Conservation (phyloP, 2,888 invertebrate species). For the Julus scanicus region DNA sequence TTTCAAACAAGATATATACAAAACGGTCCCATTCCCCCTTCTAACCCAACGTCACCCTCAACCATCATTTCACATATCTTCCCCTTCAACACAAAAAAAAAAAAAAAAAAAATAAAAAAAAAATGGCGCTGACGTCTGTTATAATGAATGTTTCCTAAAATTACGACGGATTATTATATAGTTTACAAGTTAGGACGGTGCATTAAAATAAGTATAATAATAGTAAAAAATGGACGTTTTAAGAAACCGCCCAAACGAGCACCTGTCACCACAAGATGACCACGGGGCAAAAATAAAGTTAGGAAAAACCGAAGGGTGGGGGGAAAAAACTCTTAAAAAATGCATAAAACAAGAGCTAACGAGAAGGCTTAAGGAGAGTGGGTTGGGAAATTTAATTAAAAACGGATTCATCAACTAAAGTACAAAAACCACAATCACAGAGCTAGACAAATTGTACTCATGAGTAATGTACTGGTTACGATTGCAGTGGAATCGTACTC, state of each 20-base stretch:
- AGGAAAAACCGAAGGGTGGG: neutral
- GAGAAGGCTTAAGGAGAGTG: neutral
- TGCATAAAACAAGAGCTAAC: neutral
- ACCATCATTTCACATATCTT: neutral
- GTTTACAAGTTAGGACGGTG: neutral
- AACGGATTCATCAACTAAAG: neutral
- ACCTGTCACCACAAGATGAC: neutral
- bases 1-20: neutral
- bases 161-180: slow-evolving; percentile 25
- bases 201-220: slow-evolving; percentile 13
- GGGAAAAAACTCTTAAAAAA: neutral
- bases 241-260: slow-evolving; percentile 3
- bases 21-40: neutral
- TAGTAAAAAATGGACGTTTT: neutral
- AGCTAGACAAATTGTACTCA: no score
- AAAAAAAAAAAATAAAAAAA: slow-evolving; percentile 4
- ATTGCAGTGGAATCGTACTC: no score
- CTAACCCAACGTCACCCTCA: neutral
- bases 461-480: no score
- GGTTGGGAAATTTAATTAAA: slow-evolving; percentile 33
- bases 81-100: neutral
- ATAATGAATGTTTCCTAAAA: slow-evolving; percentile 27
- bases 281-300: neutral
- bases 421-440: neutral
- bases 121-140: slow-evolving; percentile 33